Conservation (phyloP, 2,113 vertebrate genomes). For the Podilymbus podiceps region DNA sequence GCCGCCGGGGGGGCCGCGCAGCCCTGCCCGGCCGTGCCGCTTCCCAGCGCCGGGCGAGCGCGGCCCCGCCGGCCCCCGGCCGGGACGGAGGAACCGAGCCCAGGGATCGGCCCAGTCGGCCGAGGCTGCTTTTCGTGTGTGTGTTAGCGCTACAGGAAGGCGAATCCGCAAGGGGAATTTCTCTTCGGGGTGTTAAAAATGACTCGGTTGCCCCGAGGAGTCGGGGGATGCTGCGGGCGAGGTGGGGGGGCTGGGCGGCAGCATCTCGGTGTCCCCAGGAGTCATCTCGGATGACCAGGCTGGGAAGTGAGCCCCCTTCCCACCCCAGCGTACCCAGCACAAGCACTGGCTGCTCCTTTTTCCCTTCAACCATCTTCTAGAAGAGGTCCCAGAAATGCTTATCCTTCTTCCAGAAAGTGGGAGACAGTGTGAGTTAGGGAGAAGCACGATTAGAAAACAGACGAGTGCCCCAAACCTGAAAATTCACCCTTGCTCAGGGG, state of each 20-base stretch:
- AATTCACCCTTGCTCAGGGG: background rate
- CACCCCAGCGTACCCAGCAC: no score
- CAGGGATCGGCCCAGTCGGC: accelerated
- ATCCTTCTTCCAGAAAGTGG: background rate
- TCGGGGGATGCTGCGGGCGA: background rate
- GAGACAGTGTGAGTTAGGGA: background rate
- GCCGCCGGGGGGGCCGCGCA: background rate
- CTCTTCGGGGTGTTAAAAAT: background rate
- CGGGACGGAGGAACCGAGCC: background rate
- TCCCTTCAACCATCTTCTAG: accelerated
- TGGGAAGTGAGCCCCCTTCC: background rate
- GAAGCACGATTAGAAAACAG: background rate
- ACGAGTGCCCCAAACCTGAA: background rate
- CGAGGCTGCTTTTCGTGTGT: no score
- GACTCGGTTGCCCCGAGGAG: background rate
- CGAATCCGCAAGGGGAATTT: background rate
- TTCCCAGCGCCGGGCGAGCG: background rate
- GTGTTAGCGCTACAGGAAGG: background rate
- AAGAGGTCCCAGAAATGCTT: background rate
- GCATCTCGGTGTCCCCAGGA: no score
- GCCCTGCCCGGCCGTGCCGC: background rate
- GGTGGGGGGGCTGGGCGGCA: background rate
- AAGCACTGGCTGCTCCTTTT: background rate
- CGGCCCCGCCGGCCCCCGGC: background rate
- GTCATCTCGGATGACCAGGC: background rate